Evolutionary conservation across 2,797 vertebrate species (phyloP).

Genomic region (Selene dorsalis): DNA sequence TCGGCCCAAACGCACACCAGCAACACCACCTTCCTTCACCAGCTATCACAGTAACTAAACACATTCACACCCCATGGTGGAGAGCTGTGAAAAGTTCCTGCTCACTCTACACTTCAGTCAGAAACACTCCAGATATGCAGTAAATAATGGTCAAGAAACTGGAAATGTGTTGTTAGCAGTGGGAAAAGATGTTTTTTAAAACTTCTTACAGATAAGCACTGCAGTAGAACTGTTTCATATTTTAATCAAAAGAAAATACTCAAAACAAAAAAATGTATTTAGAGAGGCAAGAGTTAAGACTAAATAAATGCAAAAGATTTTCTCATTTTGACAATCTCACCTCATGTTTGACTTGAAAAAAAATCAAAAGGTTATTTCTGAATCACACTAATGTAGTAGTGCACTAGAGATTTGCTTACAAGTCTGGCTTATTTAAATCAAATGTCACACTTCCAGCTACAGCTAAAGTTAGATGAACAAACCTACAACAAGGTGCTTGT

Average conservation of each 20-base stretch:
- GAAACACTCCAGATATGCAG: slow-evolving; percentile 7
- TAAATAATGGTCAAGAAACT: slow-evolving; percentile 23
- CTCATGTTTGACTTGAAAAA: background rate
- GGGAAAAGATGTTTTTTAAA: background rate
- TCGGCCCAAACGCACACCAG: slow-evolving; percentile 38
- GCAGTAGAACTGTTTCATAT: slow-evolving; percentile 1
- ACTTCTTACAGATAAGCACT: background rate
- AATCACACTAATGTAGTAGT: background rate
- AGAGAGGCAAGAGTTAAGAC: background rate
- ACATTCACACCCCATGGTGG: slow-evolving; percentile 18
- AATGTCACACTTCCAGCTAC: slow-evolving; percentile 15
- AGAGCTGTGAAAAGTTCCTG: slow-evolving; percentile 26
- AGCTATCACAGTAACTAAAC: slow-evolving; percentile 35
- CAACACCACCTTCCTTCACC: slow-evolving; percentile 37
- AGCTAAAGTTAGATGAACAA: background rate
- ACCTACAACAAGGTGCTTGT: slow-evolving; percentile 19
- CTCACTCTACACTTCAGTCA: slow-evolving; percentile 21
- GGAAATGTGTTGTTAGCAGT: slow-evolving; percentile 22
- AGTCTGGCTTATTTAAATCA: slow-evolving; percentile 15
- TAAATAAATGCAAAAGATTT: background rate
- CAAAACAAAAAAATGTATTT: background rate
- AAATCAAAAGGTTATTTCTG: slow-evolving; percentile 13
- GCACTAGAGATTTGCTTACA: background rate
- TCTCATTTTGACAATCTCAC: background rate
- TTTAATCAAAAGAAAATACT: slow-evolving; percentile 10